These are phyloP conservation scores for Zoanthus gigantus DNA, from an alignment of 92 coral and sea anemone genomes.

Conservation along the genomic window DNA sequence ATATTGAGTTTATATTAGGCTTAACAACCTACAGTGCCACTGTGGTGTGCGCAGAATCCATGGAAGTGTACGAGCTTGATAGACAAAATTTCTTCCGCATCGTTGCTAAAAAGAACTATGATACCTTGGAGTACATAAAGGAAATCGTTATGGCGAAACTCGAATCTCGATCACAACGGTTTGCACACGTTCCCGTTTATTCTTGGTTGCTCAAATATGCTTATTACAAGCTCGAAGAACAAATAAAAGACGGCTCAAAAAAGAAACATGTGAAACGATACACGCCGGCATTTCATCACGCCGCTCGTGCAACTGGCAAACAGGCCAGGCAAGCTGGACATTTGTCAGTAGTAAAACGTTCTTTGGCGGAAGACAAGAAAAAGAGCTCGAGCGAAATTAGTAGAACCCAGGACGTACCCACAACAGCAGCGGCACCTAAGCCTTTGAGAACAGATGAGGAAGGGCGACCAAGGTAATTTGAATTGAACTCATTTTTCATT, in stretches of 20 bases:
- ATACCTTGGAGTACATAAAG: conserved; percentile 65
- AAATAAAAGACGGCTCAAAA: conserved; percentile 12
- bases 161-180: conserved; percentile 57
- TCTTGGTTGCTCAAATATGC: conserved; percentile 64
- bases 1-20: conserved; percentile 83
- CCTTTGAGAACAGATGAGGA: not conserved
- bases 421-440: not conserved
- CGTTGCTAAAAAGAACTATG: conserved; percentile 68
- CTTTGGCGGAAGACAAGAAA: not conserved
- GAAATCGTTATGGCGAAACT: conserved; percentile 67
- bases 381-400: not conserved
- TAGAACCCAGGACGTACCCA: not conserved
- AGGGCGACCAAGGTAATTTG: conserved; percentile 8
- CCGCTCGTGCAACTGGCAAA: not conserved
- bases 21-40: conserved; percentile 79
- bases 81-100: conserved; percentile 80
- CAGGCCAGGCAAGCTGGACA: not conserved
- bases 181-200: conserved; percentile 67
- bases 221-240: not conserved
- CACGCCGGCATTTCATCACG: not conserved
- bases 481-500: not conserved
- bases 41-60: conserved; percentile 81
- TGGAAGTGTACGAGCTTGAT: conserved; percentile 84
- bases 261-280: not conserved
- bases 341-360: not conserved